These are phyloP conservation scores for Habrosyne pyritoides DNA, from an alignment of 2,888 invertebrate species.

Conservation along the genomic window DNA sequence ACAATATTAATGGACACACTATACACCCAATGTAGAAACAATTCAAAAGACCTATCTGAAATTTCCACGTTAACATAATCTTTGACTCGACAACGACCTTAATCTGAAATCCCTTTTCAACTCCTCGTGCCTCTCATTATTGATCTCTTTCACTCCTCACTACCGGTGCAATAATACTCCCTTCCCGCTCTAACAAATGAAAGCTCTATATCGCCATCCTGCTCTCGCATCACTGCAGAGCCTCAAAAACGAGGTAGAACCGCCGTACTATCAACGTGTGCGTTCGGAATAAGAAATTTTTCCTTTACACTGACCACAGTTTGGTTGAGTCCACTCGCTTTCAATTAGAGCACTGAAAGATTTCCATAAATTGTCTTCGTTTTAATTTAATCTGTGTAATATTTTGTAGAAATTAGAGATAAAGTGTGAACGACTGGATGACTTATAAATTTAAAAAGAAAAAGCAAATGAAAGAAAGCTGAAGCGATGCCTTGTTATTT, in stretches of 20 bases:
- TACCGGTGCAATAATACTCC: constrained; percentile 80
- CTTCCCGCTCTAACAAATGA: constrained; percentile 47
- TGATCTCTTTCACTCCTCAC: constrained; percentile 84
- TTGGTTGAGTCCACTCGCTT: constrained; percentile 38
- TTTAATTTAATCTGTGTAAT: constrained; percentile 26
- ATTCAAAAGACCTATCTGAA: constrained; percentile 39
- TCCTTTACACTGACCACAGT: constrained; percentile 64
- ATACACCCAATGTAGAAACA: background rate
- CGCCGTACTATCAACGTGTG: constrained; percentile 72
- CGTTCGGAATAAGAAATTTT: constrained; percentile 72
- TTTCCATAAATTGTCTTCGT: constrained; percentile 27
- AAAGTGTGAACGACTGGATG: constrained; percentile 33
- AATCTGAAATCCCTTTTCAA: constrained; percentile 84
- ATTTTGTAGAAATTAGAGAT: constrained; percentile 28
- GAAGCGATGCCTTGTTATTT: constrained; percentile 13
- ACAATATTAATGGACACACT: background rate
- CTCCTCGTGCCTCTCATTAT: constrained; percentile 83
- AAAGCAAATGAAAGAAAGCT: constrained; percentile 32
- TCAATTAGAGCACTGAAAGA: constrained; percentile 35
- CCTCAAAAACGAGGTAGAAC: constrained; percentile 80
- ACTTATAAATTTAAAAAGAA: constrained; percentile 37
- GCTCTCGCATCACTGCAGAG: constrained; percentile 79
- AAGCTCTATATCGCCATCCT: constrained; percentile 48
- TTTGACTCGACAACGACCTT: constrained; percentile 82
- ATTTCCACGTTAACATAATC: constrained; percentile 64